Evolutionary conservation across 2,113 vertebrate genomes (phyloP), one percentile per base, ranked within the genome.

Genomic region (Antigone vipio): DNA sequence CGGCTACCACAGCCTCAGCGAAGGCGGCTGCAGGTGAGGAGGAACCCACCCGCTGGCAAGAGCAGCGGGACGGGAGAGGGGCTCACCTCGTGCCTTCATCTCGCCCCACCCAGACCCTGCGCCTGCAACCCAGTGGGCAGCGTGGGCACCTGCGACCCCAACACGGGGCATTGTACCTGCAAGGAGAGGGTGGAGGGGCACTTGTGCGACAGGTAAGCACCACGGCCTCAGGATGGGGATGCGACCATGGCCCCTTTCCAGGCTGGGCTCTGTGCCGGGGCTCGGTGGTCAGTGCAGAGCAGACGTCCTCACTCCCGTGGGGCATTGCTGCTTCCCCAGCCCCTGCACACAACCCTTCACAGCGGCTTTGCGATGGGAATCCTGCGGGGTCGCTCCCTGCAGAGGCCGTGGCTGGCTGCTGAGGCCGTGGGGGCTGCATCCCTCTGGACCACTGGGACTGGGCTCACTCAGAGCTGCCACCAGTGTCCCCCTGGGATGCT

Each of bases 21-120:
- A 98, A 47, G 98, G 98, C 0, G 99, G 99, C 95, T 99, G 99
- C 99, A 99, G 99, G 99, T 99, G 97, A 98, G 96, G 44, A 24
- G 50, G 16, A 27, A 1, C 13, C 58, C 2, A 0, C 26, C 3
- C 2, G 29, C 0, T 3, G 42, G 58, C 20, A 30, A 34, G 76
- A 42, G 58, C 73, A 64, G 84, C 0, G 0, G 56, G 34, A 49
- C 5, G 9, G 82, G 50, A 42, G 7, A 0, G 0, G 67, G 38
- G 3, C 2, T 95, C 63, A 67, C 8, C 44, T n/a, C 6, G 2
- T 3, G 5, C 35, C 45, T 45, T 45, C 3, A 0, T 86, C 78
- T 84, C 5, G 1, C 23, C 74, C 67, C 62, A 32, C 81, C 35
- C 89, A 99, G 99, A 95, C 96, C 97, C 20, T 99, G 99, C n/a